phyloP scores from a whole-genome alignment of 2,797 vertebrate species.

The Myotis myotis region DNA sequence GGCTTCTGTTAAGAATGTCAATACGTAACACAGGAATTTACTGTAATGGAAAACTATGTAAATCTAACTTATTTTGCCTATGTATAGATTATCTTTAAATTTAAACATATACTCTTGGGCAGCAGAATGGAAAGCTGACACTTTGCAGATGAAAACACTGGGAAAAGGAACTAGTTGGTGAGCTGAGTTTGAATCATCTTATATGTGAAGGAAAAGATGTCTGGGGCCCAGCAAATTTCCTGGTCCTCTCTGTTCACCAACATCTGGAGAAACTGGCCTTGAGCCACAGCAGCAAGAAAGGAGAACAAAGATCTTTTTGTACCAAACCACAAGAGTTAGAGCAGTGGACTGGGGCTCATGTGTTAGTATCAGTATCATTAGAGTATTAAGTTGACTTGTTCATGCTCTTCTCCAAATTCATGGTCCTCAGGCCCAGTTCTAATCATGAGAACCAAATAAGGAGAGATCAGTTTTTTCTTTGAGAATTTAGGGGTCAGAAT shows the following conservation, averaged over 20 bases:
- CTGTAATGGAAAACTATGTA: background rate
- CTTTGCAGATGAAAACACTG: background rate
- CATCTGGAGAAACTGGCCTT: background rate
- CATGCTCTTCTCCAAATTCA: background rate
- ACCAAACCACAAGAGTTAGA: rapidly evolving
- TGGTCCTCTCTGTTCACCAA: background rate
- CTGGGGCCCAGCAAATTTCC: background rate
- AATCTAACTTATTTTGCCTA: background rate
- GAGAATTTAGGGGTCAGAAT: background rate
- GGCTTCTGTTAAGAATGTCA: background rate
- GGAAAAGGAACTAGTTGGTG: background rate
- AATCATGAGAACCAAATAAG: background rate
- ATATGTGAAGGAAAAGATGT: no score
- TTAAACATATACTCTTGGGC: background rate
- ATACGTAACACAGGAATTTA: background rate
- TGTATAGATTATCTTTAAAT: background rate
- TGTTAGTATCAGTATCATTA: no score
- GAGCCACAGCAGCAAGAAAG: background rate
- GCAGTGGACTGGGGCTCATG: rapidly evolving
- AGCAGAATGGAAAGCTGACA: background rate
- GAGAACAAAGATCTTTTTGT: background rate
- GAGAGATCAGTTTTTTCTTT: background rate
- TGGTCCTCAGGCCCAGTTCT: rapidly evolving
- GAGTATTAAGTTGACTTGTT: no score
- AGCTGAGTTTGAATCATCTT: background rate